These are phyloP conservation scores for Bungarus multicinctus DNA, from an alignment of 2,113 vertebrate genomes.

Conservation along the genomic window DNA sequence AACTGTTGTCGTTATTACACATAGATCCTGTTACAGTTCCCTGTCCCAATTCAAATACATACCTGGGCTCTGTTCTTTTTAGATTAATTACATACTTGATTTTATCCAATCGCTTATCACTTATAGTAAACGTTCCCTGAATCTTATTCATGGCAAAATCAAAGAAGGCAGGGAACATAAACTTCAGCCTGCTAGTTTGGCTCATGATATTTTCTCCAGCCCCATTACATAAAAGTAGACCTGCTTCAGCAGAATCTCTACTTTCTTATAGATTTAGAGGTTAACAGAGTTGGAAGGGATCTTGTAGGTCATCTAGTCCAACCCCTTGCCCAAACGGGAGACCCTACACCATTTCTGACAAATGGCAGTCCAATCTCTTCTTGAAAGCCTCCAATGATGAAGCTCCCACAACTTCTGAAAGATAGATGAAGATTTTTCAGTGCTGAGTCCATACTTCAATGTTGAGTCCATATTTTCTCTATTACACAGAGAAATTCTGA, in stretches of 20 bases:
- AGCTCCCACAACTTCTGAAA: neutral
- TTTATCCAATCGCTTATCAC: neutral
- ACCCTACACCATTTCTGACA: no score
- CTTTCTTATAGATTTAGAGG: neutral
- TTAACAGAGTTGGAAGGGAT: no score
- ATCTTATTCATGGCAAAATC: neutral
- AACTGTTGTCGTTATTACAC: neutral
- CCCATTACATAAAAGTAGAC: neutral
- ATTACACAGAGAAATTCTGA: neutral
- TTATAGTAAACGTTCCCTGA: neutral
- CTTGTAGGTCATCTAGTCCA: no score
- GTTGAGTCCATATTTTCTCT: neutral
- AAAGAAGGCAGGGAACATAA: neutral
- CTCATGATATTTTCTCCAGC: neutral
- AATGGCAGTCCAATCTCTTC: no score
- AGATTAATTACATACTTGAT: neutral
- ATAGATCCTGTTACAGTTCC: neutral
- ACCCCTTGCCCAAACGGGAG: no score
- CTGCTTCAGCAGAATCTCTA: neutral
- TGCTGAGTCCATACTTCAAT: neutral
- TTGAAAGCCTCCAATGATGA: no score
- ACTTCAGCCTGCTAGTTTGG: neutral
- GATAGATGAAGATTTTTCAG: neutral
- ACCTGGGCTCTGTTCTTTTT: neutral
- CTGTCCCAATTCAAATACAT: neutral